phyloP scores from a whole-genome alignment of 1,140 invertebrate species.

The Papilio aristodemus region DNA sequence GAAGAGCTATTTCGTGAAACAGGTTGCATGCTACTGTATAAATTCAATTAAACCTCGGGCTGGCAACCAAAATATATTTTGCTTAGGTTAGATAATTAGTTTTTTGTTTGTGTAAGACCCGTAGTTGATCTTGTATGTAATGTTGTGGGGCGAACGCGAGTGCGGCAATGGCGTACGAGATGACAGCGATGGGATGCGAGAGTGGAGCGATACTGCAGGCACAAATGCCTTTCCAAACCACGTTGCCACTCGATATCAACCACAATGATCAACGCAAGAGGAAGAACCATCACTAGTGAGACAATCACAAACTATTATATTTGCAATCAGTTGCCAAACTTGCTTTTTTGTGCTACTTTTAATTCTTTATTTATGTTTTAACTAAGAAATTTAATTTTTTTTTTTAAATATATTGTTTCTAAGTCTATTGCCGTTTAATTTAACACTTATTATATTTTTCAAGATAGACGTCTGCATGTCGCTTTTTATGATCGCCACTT shows the following conservation, averaged over 20 bases:
- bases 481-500: background rate
- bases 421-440: background rate
- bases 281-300: slow-evolving; percentile 46
- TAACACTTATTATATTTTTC: background rate
- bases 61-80: too few species aligned
- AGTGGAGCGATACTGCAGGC: slow-evolving; percentile 37
- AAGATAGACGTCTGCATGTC: background rate
- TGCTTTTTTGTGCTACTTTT: slow-evolving; percentile 1
- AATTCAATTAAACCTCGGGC: too few species aligned
- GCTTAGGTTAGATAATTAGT: slow-evolving; percentile 6
- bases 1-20: too few species aligned
- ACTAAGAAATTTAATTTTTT: background rate
- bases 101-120: slow-evolving; percentile 1
- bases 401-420: background rate
- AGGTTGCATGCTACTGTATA: too few species aligned
- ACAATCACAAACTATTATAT: background rate
- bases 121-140: slow-evolving; percentile 14
- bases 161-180: slow-evolving; percentile 56
- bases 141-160: slow-evolving; percentile 47
- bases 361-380: background rate
- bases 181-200: slow-evolving; percentile 48
- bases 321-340: background rate
- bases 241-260: slow-evolving; percentile 35
- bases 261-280: slow-evolving; percentile 49
- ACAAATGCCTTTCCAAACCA: slow-evolving; percentile 36